Evolutionary conservation across 2,797 vertebrate genomes (phyloP).

Genomic region (Gadopsis marmoratus): DNA sequence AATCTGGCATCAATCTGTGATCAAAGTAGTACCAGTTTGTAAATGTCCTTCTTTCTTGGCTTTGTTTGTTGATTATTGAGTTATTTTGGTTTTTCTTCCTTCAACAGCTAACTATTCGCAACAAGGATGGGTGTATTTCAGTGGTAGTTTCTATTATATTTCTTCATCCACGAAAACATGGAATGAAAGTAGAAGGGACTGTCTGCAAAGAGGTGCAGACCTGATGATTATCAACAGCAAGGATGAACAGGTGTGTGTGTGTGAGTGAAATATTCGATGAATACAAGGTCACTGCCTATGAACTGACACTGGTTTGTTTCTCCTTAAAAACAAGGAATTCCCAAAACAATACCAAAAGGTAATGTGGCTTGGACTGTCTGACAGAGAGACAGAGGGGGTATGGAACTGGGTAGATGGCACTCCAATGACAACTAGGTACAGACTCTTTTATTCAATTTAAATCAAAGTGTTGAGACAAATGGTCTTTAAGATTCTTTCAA

Average conservation of each 20-base stretch:
- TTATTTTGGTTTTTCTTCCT: background rate
- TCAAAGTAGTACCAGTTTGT: too few relatives aligned
- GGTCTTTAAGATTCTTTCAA: background rate
- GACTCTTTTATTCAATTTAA: background rate
- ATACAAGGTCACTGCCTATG: background rate
- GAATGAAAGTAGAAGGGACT: constrained; percentile 28
- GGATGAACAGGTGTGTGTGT: constrained; percentile 40
- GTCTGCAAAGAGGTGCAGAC: constrained; percentile 23
- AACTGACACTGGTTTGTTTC: background rate
- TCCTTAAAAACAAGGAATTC: constrained; percentile 36
- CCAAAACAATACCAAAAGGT: rapidly evolving
- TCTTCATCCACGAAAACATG: background rate
- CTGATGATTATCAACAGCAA: constrained; percentile 34
- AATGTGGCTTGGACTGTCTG: constrained; percentile 45
- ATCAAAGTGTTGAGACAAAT: background rate
- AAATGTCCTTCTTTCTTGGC: too few relatives aligned
- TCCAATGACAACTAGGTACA: constrained; percentile 23
- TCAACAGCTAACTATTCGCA: background rate
- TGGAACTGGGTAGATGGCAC: constrained; percentile 59
- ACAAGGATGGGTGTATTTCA: constrained; percentile 23
- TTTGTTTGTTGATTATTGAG: background rate
- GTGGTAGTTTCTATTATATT: constrained; percentile 14
- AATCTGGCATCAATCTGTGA: too few relatives aligned
- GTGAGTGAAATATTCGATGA: background rate
- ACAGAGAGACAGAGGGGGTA: background rate